Evolutionary conservation across 2,797 vertebrate species (phyloP), one percentile per base, ranked within the genome.

Genomic region (Lagothrix lagotricha): DNA sequence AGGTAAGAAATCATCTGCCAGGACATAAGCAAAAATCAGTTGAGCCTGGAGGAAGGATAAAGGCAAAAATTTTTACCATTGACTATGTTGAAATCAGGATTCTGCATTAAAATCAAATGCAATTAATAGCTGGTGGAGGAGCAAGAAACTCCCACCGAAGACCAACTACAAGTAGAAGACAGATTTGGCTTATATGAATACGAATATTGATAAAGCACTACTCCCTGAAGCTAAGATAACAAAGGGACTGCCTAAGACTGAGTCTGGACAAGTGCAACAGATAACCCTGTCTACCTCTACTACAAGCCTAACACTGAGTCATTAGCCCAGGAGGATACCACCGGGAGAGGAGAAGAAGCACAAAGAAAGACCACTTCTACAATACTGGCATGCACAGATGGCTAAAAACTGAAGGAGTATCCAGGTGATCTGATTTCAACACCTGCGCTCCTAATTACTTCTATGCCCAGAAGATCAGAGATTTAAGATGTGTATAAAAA

Each of bases 1-100:
- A 76, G 75, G n/a, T 13, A 88, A 52, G 20, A 87, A 94, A 72
- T 30, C 70, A 28, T 92, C 30, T 73, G 33, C 20, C 26, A 82
- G 33, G 22, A 81, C 15, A 22, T 5, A 90, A 19, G 36, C 44
- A 93, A 92, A 94, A 95, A 50, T 33, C 1, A n/a, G 75, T 0
- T 72, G 39, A 57, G 41, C 17, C 36, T 79, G 39, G 9, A 73
- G 58, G 28, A 81, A 94, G 4, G 8, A 52, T 0, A 86, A 57
- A 83, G 70, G 48, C 26, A 72, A 85, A 97, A 88, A 19, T 2
- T 92, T 92, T 57, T 84, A 64, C 10, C 46, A 76, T 6, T 88
- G 50, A 30, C 33, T 54, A 13, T 70, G 3, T 14, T 54, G 54
- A 84, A 90, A 48, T 4, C 39, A 90, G 36, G 36, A 57, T 80